A percentile compares a stretch with the other conserved stretches of the same genome.
Conservation (phyloP, 1,140 invertebrate species). For the Tenebrio molitor region DNA sequence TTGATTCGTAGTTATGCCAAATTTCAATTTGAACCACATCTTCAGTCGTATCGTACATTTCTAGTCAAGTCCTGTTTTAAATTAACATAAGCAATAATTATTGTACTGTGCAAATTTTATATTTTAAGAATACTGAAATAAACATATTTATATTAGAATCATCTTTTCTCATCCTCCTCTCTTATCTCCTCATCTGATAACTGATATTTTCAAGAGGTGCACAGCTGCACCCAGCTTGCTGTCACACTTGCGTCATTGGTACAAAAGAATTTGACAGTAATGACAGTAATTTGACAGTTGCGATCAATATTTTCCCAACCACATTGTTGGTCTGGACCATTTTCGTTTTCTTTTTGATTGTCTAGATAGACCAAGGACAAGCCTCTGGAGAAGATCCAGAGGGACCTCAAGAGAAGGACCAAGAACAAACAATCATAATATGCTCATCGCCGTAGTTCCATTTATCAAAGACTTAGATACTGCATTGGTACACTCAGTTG, state of each 20-base stretch:
- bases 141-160: too few species aligned
- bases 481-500: too few species aligned
- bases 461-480: conserved; percentile 12
- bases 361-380: conserved; percentile 86
- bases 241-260: too few species aligned
- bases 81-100: conserved; percentile 9
- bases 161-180: too few species aligned
- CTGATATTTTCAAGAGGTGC: too few species aligned
- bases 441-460: not conserved
- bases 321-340: conserved; percentile 74
- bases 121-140: not conserved
- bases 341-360: conserved; percentile 76
- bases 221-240: too few species aligned
- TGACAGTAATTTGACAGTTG: too few species aligned
- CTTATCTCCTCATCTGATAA: too few species aligned
- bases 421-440: conserved; percentile 40
- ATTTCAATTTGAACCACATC: too few species aligned
- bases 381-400: conserved; percentile 80
- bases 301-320: conserved; percentile 77
- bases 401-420: conserved; percentile 66
- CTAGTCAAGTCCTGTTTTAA: conserved; percentile 11
- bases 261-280: too few species aligned
- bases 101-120: not conserved
- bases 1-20: too few species aligned
- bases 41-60: too few species aligned